Percentiles rank a stretch among this genome's conserved stretches.
These are phyloP conservation scores for Simalia tracyae DNA, from an alignment of 2,797 vertebrate genomes.

Conservation along the genomic window DNA sequence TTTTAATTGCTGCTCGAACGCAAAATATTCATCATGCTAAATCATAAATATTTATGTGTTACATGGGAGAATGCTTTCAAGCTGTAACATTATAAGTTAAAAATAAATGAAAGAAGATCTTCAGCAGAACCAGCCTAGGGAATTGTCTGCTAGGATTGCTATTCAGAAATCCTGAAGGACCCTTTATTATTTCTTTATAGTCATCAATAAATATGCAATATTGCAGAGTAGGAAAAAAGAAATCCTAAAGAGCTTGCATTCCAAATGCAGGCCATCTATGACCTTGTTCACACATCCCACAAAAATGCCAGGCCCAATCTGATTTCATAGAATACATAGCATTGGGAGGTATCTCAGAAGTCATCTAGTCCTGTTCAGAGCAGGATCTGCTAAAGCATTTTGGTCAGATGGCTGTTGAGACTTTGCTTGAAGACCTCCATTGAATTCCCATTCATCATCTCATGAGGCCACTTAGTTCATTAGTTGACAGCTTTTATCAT, in stretches of 20 bases:
- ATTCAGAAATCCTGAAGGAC: slow-evolving; percentile 16
- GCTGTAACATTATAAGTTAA: slow-evolving; percentile 43
- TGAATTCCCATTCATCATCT: too few relatives aligned
- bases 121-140: slow-evolving; percentile 45
- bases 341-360: too few relatives aligned
- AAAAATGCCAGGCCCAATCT: too few relatives aligned
- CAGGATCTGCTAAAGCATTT: too few relatives aligned
- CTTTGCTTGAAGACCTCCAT: too few relatives aligned
- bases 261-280: too few relatives aligned
- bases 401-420: too few relatives aligned
- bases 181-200: not conserved
- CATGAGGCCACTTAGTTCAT: too few relatives aligned
- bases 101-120: slow-evolving; percentile 20
- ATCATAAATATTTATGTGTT: slow-evolving; percentile 66
- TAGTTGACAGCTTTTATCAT: too few relatives aligned
- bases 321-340: too few relatives aligned
- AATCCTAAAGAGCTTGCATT: not conserved
- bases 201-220: not conserved
- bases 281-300: too few relatives aligned
- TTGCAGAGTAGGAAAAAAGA: not conserved
- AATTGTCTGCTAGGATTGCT: slow-evolving; percentile 40
- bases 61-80: slow-evolving; percentile 54
- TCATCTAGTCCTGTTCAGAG: too few relatives aligned
- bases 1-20: slow-evolving; percentile 61
- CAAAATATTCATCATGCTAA: slow-evolving; percentile 62